Evolutionary conservation across 2,888 invertebrate genomes (phyloP), one percentile per base, ranked within the genome.

Genomic region (Xestia ashworthii): DNA sequence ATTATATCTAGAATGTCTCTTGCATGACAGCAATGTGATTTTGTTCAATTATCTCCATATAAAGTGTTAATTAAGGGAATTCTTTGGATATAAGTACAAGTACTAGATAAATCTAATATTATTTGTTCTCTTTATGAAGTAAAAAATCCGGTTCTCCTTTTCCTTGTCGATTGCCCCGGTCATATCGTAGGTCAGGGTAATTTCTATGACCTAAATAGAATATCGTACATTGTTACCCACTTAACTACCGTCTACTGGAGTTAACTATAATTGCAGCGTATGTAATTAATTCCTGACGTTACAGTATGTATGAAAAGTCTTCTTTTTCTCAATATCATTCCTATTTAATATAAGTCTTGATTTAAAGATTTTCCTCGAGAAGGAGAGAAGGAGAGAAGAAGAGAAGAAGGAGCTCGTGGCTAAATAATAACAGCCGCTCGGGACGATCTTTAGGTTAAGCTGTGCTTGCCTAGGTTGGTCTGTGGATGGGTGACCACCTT

Each of bases 11-110:
- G 55, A 60, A 76, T 81, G 70, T 32, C 44, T 48, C 14, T 38
- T 58, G 60, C 25, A 68, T 65, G 76, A 25, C 69, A 68, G 66
- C 50, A 76, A 81, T 76, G 55, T 48, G 64, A 69, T 69, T 67
- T 69, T 69, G 53, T 73, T 68, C 48, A 70, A 78, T 82, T 73
- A 71, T 55, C 44, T 55, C 83, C 75, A 73, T 82, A 78, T 81
- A 81, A 14, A 85, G 83, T 81, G 85, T 85, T 85, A 81, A 81
- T 85, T 68, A 85, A 82, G 55, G 38, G 58, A 68, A 80, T 75
- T 74, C 75, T 46, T 69, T 4, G n/a, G 74, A 82, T 74, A 74
- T 32, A n/a, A n/a, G n/a, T n/a, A n/a, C n/a, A n/a, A n/a, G n/a
- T n/a, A 65, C 58, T 55, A 50, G 46, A 53, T 41, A 55, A 50